Conservation (phyloP, 1,140 invertebrate genomes). For the Philotrypesis tridentata region DNA sequence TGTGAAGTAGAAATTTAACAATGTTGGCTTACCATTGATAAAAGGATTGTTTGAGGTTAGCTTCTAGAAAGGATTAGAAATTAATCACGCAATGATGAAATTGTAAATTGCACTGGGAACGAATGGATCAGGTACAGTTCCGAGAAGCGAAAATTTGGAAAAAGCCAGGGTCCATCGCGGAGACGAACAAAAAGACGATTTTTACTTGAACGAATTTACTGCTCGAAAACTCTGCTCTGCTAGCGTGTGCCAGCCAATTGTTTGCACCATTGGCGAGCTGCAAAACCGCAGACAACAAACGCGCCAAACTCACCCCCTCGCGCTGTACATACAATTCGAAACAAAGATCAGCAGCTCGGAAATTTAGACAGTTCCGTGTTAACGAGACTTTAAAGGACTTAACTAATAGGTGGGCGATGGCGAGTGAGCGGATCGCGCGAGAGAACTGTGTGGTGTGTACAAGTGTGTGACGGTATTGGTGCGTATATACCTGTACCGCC, state of each 20-base stretch:
- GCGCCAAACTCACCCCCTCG: background rate
- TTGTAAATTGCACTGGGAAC: background rate
- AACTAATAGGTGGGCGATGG: background rate
- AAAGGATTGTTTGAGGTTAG: background rate
- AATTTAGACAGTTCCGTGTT: background rate
- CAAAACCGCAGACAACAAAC: background rate
- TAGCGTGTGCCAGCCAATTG: too few relatives aligned
- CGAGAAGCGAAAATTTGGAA: background rate
- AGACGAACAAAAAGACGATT: background rate
- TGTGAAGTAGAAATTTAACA: slow-evolving; percentile 1
- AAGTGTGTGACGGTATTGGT: too few relatives aligned
- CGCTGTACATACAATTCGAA: background rate
- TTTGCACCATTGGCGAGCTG: background rate
- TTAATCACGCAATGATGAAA: background rate
- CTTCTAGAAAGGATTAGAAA: background rate
- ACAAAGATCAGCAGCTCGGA: background rate
- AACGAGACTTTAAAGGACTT: background rate
- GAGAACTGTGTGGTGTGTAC: background rate
- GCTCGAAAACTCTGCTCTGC: background rate
- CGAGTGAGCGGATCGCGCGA: background rate
- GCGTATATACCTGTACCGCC: too few relatives aligned
- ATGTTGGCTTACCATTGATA: background rate
- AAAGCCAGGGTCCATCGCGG: background rate
- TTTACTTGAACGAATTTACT: background rate
- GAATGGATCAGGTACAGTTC: background rate